Evolutionary conservation across 2,113 vertebrate genomes (phyloP).

Genomic region (Charina bottae): DNA sequence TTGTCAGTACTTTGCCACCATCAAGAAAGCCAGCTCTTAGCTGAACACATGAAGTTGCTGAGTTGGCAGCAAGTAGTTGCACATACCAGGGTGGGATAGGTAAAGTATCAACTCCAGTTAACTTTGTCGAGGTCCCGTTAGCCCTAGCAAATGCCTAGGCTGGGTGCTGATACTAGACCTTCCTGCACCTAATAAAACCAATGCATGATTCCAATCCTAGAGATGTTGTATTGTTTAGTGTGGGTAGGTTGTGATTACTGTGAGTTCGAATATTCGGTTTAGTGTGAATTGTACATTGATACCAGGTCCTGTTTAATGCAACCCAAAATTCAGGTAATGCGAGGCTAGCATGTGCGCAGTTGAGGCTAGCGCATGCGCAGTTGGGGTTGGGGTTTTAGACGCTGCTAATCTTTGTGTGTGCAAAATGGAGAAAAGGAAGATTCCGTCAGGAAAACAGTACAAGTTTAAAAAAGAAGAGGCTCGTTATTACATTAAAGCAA

Average conservation of each 20-base stretch:
- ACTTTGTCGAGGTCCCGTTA: neutral
- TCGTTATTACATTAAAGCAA: neutral
- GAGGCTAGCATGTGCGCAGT: neutral
- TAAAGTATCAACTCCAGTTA: neutral
- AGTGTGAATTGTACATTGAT: neutral
- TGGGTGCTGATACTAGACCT: neutral
- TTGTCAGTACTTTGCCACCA: neutral
- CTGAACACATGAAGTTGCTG: neutral
- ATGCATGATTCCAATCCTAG: neutral
- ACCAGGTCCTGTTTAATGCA: neutral
- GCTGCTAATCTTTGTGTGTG: neutral
- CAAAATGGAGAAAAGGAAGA: neutral
- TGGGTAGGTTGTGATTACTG: neutral
- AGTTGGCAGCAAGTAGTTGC: neutral
- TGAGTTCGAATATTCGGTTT: neutral
- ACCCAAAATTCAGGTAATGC: neutral
- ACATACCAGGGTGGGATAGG: neutral
- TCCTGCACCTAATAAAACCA: neutral
- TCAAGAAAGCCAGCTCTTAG: neutral
- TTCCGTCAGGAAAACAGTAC: neutral
- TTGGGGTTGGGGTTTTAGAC: neutral
- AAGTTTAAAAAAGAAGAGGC: neutral
- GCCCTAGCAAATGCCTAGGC: neutral
- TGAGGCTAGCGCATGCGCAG: neutral
- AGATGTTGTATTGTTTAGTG: neutral